Evolutionary conservation across 2,113 vertebrate genomes (phyloP).

Genomic region (Furnarius figulus): DNA sequence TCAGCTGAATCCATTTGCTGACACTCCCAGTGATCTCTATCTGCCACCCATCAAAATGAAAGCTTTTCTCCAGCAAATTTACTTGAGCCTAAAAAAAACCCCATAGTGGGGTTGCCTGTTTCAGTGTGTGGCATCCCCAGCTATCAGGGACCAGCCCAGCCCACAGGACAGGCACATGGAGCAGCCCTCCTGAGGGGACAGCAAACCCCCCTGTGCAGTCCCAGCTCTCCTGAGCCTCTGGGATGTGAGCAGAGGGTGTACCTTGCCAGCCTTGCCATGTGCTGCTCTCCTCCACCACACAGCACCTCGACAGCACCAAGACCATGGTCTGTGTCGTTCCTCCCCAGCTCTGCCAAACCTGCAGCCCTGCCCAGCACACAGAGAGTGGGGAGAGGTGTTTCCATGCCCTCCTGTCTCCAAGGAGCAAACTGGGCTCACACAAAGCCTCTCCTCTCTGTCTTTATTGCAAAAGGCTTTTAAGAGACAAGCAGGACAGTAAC

Average conservation of each 20-base stretch:
- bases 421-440: constrained; percentile 9
- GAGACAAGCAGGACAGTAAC: not conserved
- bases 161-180: not conserved
- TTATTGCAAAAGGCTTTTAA: not conserved
- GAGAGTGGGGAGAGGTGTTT: not conserved
- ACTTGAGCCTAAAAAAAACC: not conserved
- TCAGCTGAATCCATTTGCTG: not conserved
- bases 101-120: not conserved
- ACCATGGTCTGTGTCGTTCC: not conserved
- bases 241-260: fast-evolving
- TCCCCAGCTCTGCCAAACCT: not conserved
- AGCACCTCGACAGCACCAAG: not conserved
- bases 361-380: not conserved
- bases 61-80: not conserved
- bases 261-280: not conserved
- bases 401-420: not conserved
- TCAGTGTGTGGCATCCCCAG: not conserved
- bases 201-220: not conserved
- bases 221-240: not conserved
- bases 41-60: not conserved
- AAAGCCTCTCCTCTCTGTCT: not conserved
- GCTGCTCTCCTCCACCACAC: not conserved
- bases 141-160: not conserved
- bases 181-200: not conserved
- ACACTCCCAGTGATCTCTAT: not conserved